Evolutionary conservation across 2,888 invertebrate genomes (phyloP), one percentile per base, ranked within the genome.

Genomic region (Kryphioiulus occultus): DNA sequence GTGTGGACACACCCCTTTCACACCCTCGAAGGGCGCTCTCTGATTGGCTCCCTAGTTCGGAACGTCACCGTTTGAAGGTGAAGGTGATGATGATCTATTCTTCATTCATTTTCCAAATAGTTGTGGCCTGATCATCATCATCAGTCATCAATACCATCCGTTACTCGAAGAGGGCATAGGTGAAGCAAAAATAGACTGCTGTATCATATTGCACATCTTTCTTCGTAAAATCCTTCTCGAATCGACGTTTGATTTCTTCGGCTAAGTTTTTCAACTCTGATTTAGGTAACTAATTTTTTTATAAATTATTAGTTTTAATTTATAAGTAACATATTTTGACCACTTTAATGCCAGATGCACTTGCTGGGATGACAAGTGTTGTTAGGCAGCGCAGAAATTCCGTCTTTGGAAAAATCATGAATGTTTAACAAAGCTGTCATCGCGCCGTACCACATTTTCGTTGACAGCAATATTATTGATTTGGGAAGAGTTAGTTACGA

Each of bases 91-190:
- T 78, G 78, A 15, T 78, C 78, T 53, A 19, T 53, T 53, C 53
- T 53, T 53, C 53, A 53, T 78, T 78, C 78, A 78, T 78, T 78
- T 78, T 30, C 22, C 30, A 78, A 78, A 78, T 78, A 78, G 78
- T 78, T 78, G 78, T 78, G 78, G 78, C 30, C 78, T 78, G 78
- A 78, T 78, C 78, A 78, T 78, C 78, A 78, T 78, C 22, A 59
- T 59, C 59, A 17, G 1, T 78, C 78, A 78, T 78, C 78, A 30
- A 5, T 26, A 10, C 26, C 68, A 68, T 68, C 68, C 68, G 26
- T 78, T 15, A 22, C 26, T 30, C 26, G 30, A 78, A 30, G 30
- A 78, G 78, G 78, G 22, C 30, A 78, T 78, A 78, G 78, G 78
- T 78, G 78, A 78, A 30, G 30, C 78, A 30, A 78, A 78, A 26